Evolutionary conservation across 2,797 vertebrate species (phyloP).

Genomic region (Halcyon leucocephala): DNA sequence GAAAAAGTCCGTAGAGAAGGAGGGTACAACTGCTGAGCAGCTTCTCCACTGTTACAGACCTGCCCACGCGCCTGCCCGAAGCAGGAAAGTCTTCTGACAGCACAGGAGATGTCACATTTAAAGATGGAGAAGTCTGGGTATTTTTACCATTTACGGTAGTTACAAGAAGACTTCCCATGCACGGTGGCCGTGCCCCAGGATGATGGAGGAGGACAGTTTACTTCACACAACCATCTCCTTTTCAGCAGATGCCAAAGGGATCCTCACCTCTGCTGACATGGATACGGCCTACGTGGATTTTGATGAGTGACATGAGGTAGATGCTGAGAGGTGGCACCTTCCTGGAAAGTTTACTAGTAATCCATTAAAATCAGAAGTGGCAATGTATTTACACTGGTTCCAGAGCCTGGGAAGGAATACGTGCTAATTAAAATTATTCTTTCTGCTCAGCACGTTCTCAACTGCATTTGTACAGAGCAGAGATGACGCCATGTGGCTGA

Average conservation of each 20-base stretch:
- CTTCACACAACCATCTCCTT: background rate
- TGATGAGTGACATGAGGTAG: background rate
- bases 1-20: background rate
- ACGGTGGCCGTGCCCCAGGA: rapidly evolving
- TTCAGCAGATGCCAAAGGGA: background rate
- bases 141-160: background rate
- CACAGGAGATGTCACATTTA: rapidly evolving
- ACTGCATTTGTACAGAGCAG: constrained; percentile 27
- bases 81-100: background rate
- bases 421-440: background rate
- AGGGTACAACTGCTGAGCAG: background rate
- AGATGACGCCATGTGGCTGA: constrained; percentile 51
- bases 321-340: background rate
- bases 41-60: background rate
- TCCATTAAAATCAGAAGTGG: background rate
- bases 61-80: background rate
- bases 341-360: background rate
- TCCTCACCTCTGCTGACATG: background rate
- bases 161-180: background rate
- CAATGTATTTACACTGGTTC: background rate
- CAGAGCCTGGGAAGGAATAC: background rate
- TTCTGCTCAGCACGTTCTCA: background rate
- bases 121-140: background rate
- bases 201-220: background rate
- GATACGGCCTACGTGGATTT: rapidly evolving